phyloP scores from a whole-genome alignment of 2,113 vertebrate species.

The Pterocles burchelli region DNA sequence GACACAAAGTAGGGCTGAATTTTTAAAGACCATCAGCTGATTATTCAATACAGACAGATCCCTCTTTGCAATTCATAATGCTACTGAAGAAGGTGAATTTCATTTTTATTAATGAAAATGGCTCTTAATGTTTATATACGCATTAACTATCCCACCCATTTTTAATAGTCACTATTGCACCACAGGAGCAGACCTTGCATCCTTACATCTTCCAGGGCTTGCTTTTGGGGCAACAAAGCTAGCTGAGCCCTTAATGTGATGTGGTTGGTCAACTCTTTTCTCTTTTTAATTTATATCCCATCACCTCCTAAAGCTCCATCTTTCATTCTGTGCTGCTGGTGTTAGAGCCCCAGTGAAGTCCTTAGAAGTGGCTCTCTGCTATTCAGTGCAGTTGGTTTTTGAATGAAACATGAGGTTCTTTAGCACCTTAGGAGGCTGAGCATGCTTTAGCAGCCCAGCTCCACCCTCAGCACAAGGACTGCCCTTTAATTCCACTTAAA shows the following conservation, averaged over 20 bases:
- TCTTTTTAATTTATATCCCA: neutral
- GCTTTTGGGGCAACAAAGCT: neutral
- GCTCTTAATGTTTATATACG: neutral
- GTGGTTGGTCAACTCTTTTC: neutral
- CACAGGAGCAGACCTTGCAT: neutral
- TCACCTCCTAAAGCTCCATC: neutral
- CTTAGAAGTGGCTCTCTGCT: conserved; percentile 19
- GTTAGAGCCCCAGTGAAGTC: neutral
- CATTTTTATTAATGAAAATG: neutral
- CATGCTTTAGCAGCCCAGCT: conserved; percentile 16
- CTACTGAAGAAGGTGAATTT: neutral
- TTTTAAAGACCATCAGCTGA: neutral
- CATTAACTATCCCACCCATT: neutral
- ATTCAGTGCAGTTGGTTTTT: neutral
- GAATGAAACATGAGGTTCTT: conserved; percentile 58
- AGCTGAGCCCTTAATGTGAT: neutral
- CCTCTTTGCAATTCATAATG: neutral
- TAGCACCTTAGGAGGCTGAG: conserved; percentile 40
- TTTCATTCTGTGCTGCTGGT: neutral
- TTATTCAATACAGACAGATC: neutral
- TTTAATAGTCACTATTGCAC: neutral
- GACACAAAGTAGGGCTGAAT: neutral
- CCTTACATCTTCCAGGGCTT: neutral
- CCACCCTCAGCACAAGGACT: conserved; percentile 14
- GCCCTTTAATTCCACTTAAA: conserved; percentile 52